These are phyloP conservation scores for Mastomys coucha DNA, from an alignment of 2,113 vertebrate species.

Conservation along the genomic window DNA sequence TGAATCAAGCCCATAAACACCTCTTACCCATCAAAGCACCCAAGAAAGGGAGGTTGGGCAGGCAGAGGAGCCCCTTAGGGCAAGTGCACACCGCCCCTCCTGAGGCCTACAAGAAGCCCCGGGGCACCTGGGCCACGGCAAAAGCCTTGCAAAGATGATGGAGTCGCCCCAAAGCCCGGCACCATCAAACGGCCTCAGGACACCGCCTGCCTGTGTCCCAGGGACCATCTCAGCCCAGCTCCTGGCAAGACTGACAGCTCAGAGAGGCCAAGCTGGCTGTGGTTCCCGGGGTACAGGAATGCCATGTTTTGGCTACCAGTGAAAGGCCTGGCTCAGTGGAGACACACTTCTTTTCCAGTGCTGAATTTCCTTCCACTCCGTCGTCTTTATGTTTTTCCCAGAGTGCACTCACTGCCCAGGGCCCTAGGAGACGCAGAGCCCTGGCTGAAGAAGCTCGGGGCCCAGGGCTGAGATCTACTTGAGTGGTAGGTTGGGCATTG, in stretches of 20 bases:
- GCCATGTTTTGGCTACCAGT: constrained; percentile 83
- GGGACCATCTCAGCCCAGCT: neutral
- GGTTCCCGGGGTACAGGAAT: constrained; percentile 82
- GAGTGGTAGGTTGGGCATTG: constrained; percentile 67
- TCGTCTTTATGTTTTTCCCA: constrained; percentile 78
- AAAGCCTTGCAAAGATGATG: constrained; percentile 2
- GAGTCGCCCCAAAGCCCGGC: neutral
- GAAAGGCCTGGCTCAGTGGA: constrained; percentile 81
- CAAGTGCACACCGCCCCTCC: constrained; percentile 79
- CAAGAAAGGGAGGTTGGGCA: constrained; percentile 59
- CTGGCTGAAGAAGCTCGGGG: neutral
- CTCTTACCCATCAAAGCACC: constrained; percentile 88
- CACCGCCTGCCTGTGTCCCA: constrained; percentile 62
- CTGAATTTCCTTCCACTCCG: constrained; percentile 82
- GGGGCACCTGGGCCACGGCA: constrained; percentile 51
- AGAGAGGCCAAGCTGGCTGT: constrained; percentile 68
- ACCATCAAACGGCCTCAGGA: constrained; percentile 16
- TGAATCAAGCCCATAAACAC: constrained; percentile 90
- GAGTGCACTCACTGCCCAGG: constrained; percentile 61
- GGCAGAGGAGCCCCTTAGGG: constrained; percentile 75
- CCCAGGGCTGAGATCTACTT: constrained; percentile 59
- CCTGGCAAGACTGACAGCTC: constrained; percentile 80
- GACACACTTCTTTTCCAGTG: constrained; percentile 85
- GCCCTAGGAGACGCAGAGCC: constrained; percentile 56
- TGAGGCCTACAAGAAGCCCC: neutral